Evolutionary conservation across 2,113 vertebrate species (phyloP), one percentile per base, ranked within the genome.

Genomic region (Cheilinus undulatus): DNA sequence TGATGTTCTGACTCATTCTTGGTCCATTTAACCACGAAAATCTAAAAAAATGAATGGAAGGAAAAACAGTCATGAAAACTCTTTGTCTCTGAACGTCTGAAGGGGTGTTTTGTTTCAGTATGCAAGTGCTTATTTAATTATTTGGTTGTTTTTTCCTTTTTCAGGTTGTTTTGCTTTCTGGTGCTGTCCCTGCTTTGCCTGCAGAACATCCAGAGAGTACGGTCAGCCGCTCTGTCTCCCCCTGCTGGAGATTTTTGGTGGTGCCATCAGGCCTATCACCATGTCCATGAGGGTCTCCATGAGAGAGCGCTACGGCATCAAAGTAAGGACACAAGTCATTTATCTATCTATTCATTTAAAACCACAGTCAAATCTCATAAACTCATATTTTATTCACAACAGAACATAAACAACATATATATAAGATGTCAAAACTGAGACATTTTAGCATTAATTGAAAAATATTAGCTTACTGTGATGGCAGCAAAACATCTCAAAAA

Each of bases 121-220:
- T 22, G n/a, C n/a, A n/a, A n/a, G n/a, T n/a, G n/a, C n/a, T n/a
- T n/a, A 5, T 40, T 40, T 40, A 15, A 5, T 15, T 40, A 14
- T 32, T 7, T 30, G 6, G 6, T 2, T 27, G 6, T 12, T 4
- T n/a, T 15, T 12, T 38, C 3, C 61, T 22, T 15, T 0, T 51
- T 17, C 1, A 94, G 92, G 93, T 65, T 94, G 93, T 38, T 92
- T 78, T 7, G 90, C 69, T 0, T 93, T 89, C 70, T 94, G 92
- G 91, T 93, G 92, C 27, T 80, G 32, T 7, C 90, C 92, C 7
- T 94, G 93, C 69, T 93, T 91, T 19, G 85, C 91, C 71, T 94
- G 93, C 28, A 76, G 27, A 17, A 84, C 62, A 4, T 40, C 76
- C 20, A 82, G 34, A 26, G 24, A 54, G 0, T 92, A 91, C 9